phyloP scores from a whole-genome alignment of 2,113 vertebrate species.

The Cyphomyrus plagiostoma region DNA sequence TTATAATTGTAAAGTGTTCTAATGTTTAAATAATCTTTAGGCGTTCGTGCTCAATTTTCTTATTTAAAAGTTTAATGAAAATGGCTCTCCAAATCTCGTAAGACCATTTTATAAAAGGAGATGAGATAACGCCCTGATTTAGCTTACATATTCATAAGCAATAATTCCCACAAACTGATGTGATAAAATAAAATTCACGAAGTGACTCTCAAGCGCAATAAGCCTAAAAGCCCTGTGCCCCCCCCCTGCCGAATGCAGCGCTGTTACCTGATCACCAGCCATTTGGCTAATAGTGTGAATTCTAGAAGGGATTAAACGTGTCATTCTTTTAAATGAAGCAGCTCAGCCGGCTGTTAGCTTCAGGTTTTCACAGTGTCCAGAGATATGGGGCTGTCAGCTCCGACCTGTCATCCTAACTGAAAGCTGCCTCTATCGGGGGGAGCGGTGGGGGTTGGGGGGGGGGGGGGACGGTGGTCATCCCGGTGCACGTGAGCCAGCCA shows the following conservation, averaged over 20 bases:
- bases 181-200: not conserved
- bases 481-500: too few species aligned
- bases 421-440: not conserved
- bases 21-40: not conserved
- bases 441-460: not conserved
- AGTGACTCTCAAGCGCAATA: not conserved
- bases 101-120: not conserved
- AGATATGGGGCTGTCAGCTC: constrained; percentile 72
- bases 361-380: not conserved
- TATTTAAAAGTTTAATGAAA: not conserved
- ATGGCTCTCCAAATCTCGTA: not conserved
- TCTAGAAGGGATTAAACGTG: constrained; percentile 3
- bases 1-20: not conserved
- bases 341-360: not conserved
- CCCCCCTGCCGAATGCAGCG: not conserved
- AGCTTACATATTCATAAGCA: not conserved
- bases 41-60: not conserved
- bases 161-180: not conserved
- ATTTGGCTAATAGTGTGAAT: constrained; percentile 1
- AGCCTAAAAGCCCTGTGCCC: not conserved
- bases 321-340: constrained; percentile 6
- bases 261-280: not conserved
- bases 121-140: not conserved
- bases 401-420: constrained; percentile 59
- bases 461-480: too few species aligned